phyloP scores from a whole-genome alignment of 2,113 vertebrate genomes.

The Ascaphus truei region DNA sequence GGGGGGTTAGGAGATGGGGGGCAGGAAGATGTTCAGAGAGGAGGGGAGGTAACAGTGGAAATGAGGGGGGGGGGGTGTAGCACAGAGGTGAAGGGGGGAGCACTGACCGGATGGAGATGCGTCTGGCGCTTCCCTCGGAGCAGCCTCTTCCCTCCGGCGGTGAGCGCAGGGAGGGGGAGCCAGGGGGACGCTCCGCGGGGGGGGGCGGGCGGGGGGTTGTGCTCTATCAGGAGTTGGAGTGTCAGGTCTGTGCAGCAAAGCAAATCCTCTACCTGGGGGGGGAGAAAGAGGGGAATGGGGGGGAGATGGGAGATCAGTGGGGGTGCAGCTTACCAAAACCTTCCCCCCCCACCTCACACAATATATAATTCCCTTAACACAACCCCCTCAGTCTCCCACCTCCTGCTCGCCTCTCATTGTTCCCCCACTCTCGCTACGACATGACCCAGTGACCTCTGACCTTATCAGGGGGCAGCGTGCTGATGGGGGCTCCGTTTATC shows the following conservation, averaged over 20 bases:
- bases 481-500: conserved; percentile 88
- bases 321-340: background rate
- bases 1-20: background rate
- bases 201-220: conserved; percentile 80
- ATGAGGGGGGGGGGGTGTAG: background rate
- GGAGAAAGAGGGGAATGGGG: conserved; percentile 14
- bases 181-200: conserved; percentile 73
- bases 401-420: background rate
- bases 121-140: conserved; percentile 73
- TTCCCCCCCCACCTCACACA: background rate
- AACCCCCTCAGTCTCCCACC: too few species aligned
- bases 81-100: background rate
- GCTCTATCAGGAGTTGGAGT: conserved; percentile 89
- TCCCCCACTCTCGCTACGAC: background rate
- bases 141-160: conserved; percentile 63
- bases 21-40: background rate
- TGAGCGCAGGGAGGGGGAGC: conserved; percentile 71
- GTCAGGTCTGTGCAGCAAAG: conserved; percentile 86
- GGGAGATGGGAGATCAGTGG: too few species aligned
- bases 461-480: conserved; percentile 78
- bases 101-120: conserved; percentile 82
- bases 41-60: too few species aligned
- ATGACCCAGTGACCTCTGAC: conserved; percentile 55
- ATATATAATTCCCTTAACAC: too few species aligned
- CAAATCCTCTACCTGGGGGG: conserved; percentile 78